Base-by-base conservation (phyloP, 2,113 vertebrate genomes). In the Thymallus thymallus region DNA sequence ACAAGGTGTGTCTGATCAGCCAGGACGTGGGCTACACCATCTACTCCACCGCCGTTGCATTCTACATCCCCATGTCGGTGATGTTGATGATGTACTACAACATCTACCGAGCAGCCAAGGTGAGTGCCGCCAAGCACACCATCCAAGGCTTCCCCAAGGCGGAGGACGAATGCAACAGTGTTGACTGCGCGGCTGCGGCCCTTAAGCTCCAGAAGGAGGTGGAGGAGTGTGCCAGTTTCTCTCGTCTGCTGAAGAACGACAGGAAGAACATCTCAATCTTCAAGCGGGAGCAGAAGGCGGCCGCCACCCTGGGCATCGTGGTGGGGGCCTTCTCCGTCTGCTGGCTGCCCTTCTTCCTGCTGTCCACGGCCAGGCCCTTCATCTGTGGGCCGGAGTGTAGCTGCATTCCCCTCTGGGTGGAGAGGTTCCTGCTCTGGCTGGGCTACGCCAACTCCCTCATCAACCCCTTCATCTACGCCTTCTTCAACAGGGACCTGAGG, bases 21-120 rank as follows among this genome's bases (percentile, higher is more conserved):
- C 95, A 96, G 85, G 94, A 96, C 75, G 92, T 95, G 0, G 94
- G 94, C 82, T 96, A 96, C 89, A 96, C 95, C 0, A 93, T 96
- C 46, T 96, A 96, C 83, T 96, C 95, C 64, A 96, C 95, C 0
- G 94, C 95, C 0, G 94, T 95, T 81, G 95, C 94, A 0, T 96
- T 96, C 83, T 96, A 96, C 61, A 95, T 96, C 73, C 95, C 95
- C 7, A 95, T 95, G 93, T 94, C 94, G 0, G 95, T 96, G 78
- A 96, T 95, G 95, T 92, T 96, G 30, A 93, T 95, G 88, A 96
- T 95, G 94, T 96, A 96, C 89, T 94, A 95, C 76, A 93, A 90
- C 84, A 96, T 96, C 55, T 96, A 94, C 85, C 93, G 94, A 79
- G 94, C 94, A 2, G 95, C 94, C 61, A 90, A 93, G 85, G 90